Evolutionary conservation across 2,113 vertebrate species (phyloP).

Genomic region (Lates calcarifer): DNA sequence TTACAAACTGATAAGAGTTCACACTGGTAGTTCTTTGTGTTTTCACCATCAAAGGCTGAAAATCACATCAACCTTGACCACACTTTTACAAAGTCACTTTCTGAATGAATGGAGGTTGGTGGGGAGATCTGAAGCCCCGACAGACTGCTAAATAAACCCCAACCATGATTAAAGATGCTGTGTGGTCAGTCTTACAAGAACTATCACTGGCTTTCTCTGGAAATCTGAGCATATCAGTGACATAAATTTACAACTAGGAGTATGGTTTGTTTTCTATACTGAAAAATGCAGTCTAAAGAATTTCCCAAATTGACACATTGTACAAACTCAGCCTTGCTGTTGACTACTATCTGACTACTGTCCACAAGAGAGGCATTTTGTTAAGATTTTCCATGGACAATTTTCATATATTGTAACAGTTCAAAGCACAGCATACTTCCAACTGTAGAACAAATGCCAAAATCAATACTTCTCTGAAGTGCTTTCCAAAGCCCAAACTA

Average conservation of each 20-base stretch:
- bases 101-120: not conserved
- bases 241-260: not conserved
- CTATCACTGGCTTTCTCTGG: not conserved
- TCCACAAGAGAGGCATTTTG: not conserved
- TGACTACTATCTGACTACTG: too few species aligned
- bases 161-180: not conserved
- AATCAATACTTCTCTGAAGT: not conserved
- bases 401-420: not conserved
- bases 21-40: conserved; percentile 19
- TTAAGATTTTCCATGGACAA: not conserved
- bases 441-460: not conserved
- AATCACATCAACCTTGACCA: conserved; percentile 22
- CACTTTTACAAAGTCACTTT: conserved; percentile 2
- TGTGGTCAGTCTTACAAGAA: not conserved
- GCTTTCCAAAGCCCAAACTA: not conserved
- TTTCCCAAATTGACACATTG: not conserved
- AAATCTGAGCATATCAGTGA: not conserved
- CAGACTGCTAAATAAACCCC: conserved; percentile 7
- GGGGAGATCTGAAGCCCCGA: not conserved
- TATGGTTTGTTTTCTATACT: not conserved
- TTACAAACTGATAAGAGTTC: conserved; percentile 14
- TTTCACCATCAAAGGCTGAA: conserved; percentile 31
- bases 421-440: not conserved
- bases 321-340: not conserved
- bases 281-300: not conserved